Evolutionary conservation across 2,113 vertebrate species (phyloP).

Genomic region (Bujurquina vittata): DNA sequence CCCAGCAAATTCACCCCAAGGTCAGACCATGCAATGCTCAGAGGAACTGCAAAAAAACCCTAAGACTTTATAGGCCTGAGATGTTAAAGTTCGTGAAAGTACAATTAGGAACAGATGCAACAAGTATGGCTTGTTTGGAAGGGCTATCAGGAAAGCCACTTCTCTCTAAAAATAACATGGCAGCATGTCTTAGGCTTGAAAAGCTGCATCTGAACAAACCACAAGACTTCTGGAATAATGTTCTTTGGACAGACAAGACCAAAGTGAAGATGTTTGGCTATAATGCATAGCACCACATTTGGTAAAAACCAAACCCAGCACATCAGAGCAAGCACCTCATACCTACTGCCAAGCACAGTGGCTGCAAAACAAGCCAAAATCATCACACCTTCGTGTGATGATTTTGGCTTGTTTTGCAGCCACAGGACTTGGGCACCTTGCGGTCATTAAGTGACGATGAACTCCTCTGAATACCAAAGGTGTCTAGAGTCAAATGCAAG

Average conservation of each 20-base stretch:
- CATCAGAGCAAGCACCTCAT: neutral
- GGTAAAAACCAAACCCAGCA: neutral
- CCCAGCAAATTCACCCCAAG: too few species aligned
- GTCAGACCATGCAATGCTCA: too few species aligned
- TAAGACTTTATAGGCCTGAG: too few species aligned
- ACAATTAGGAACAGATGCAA: neutral
- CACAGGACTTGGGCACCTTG: neutral
- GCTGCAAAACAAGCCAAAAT: too few species aligned
- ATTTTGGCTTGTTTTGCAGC: neutral
- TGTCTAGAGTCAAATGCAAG: neutral
- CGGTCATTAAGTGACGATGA: neutral
- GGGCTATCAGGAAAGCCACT: neutral
- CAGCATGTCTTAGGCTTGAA: neutral
- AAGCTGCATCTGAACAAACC: neutral
- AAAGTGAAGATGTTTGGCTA: neutral
- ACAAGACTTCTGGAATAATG: neutral
- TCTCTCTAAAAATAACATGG: neutral
- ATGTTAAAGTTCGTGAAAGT: neutral
- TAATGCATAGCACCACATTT: too few species aligned
- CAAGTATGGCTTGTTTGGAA: neutral
- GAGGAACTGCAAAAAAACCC: too few species aligned
- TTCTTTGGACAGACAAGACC: neutral
- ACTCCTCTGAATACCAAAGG: too few species aligned
- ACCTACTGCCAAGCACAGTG: neutral
- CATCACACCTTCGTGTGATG: too few species aligned